Percentiles rank a stretch among this genome's conserved stretches.
phyloP scores from a whole-genome alignment of 1,140 invertebrate species.

The Microplitis mediator region DNA sequence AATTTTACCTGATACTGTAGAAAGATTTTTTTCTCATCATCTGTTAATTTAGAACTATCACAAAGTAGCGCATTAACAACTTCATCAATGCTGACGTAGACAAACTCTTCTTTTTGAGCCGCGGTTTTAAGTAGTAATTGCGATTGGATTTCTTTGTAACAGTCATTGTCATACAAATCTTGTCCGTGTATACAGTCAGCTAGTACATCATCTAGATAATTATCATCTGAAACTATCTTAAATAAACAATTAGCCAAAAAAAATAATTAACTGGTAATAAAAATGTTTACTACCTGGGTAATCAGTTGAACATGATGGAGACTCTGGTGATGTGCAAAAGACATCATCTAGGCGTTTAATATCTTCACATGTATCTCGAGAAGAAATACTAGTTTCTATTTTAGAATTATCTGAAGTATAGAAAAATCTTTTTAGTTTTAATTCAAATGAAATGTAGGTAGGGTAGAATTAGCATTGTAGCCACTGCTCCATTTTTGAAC shows the following conservation, averaged over 20 bases:
- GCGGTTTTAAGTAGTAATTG: slow-evolving; percentile 47
- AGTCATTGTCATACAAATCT: slow-evolving; percentile 57
- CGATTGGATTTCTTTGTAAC: slow-evolving; percentile 55
- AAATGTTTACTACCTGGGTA: slow-evolving; percentile 43
- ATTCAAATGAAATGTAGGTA: no score
- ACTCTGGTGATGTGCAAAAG: slow-evolving; percentile 55
- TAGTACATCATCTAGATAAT: slow-evolving; percentile 59
- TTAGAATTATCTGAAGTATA: slow-evolving; percentile 41
- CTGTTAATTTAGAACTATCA: slow-evolving; percentile 64
- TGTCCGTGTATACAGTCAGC: slow-evolving; percentile 60
- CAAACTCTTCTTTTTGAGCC: slow-evolving; percentile 35
- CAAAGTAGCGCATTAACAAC: slow-evolving; percentile 59
- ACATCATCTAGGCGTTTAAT: slow-evolving; percentile 47
- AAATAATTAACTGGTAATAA: background rate
- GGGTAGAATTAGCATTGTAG: no score
- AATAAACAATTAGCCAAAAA: background rate
- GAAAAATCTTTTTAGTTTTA: background rate
- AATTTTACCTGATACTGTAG: slow-evolving; percentile 49
- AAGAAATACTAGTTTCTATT: slow-evolving; percentile 43
- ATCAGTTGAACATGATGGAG: slow-evolving; percentile 58
- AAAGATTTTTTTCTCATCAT: slow-evolving; percentile 57
- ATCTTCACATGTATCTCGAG: slow-evolving; percentile 43
- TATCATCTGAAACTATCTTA: slow-evolving; percentile 55
- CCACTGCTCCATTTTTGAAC: no score
- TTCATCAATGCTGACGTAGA: slow-evolving; percentile 50